Evolutionary conservation across 2,888 invertebrate species (phyloP).

Genomic region (Lasioglossum leucozonium): DNA sequence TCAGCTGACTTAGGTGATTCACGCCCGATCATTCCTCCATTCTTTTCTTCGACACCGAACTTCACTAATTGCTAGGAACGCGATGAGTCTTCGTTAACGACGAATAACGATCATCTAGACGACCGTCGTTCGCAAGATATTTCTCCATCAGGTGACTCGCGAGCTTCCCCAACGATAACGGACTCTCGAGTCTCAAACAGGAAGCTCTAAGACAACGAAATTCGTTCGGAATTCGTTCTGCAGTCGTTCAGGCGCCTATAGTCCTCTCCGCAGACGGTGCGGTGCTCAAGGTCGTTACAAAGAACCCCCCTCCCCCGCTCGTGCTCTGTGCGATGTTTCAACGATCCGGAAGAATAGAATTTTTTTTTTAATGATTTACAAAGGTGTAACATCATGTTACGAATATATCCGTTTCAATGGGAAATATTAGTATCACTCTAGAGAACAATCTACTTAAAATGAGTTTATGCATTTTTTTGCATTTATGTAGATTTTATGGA

Average conservation of each 20-base stretch:
- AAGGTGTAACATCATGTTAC: neutral
- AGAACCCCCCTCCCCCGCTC: neutral
- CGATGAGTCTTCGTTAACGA: conserved; percentile 19
- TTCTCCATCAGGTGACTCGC: conserved; percentile 36
- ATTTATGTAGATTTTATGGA: too few species aligned
- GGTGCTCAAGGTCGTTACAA: neutral
- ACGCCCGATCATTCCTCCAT: neutral
- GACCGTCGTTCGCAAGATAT: conserved; percentile 34
- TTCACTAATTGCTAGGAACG: conserved; percentile 45
- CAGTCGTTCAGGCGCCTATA: conserved; percentile 32
- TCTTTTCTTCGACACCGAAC: conserved; percentile 13
- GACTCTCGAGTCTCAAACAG: conserved; percentile 34
- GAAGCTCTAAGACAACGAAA: conserved; percentile 64
- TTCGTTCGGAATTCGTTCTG: conserved; percentile 35
- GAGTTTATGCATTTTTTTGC: too few species aligned
- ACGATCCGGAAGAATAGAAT: neutral
- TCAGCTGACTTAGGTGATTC: conserved; percentile 17
- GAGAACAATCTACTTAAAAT: too few species aligned
- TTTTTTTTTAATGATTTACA: neutral
- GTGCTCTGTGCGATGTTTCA: neutral
- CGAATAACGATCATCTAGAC: conserved; percentile 37
- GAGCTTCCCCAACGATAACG: conserved; percentile 13
- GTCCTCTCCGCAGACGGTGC: conserved; percentile 25
- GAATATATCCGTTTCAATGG: neutral
- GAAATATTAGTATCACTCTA: neutral